These are phyloP conservation scores for Glaucidium brasilianum DNA, from an alignment of 2,113 vertebrate genomes.

Conservation along the genomic window DNA sequence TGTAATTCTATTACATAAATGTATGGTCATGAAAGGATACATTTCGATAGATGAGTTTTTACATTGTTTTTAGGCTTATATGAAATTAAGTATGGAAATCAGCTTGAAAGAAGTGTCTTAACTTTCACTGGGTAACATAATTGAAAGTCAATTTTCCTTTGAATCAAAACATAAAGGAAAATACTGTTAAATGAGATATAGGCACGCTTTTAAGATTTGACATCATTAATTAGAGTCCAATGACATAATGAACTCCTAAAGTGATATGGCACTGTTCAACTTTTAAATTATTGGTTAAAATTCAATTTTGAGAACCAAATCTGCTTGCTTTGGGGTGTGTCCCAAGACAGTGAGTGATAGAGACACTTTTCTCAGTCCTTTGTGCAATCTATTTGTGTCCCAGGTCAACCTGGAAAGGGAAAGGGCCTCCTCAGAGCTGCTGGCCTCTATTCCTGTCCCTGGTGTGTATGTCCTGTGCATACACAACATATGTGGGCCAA, in stretches of 20 bases:
- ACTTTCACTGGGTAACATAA: background rate
- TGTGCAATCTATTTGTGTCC: background rate
- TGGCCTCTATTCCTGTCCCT: background rate
- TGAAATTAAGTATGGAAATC: background rate
- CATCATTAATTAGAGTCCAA: background rate
- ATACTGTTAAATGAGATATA: background rate
- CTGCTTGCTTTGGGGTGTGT: background rate
- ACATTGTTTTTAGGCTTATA: background rate
- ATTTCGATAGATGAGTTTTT: background rate
- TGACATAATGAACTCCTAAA: background rate
- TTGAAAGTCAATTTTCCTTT: background rate
- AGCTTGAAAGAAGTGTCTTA: background rate
- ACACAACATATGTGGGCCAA: background rate
- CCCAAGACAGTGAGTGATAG: background rate
- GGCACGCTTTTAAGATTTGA: background rate
- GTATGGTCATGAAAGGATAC: background rate
- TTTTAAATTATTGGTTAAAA: background rate
- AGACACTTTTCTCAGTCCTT: background rate
- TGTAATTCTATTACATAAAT: background rate
- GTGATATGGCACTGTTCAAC: background rate
- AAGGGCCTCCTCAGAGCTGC: background rate
- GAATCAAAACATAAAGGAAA: background rate
- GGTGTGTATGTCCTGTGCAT: background rate
- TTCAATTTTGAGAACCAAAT: background rate
- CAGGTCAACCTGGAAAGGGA: background rate